Conservation (phyloP, 2,888 invertebrate species). For the Ophion obscuratus region DNA sequence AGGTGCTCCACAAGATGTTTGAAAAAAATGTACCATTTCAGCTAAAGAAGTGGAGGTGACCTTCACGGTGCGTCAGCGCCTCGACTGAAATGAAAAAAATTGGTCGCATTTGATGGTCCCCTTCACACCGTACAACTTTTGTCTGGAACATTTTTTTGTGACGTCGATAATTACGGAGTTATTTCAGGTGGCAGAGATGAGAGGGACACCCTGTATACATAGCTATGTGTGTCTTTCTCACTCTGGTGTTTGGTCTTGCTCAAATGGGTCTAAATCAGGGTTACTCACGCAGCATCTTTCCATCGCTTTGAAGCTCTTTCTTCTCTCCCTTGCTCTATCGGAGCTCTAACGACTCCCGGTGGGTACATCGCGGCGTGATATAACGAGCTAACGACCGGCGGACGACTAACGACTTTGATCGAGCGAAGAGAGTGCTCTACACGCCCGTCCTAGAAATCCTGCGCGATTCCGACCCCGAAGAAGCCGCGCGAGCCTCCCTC, state of each 20-base stretch:
- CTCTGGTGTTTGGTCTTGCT: constrained; percentile 7
- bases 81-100: too few relatives aligned
- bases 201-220: background rate
- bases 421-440: constrained; percentile 62
- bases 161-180: too few relatives aligned
- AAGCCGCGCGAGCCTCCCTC: constrained; percentile 42
- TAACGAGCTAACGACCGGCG: constrained; percentile 68
- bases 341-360: constrained; percentile 63
- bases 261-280: constrained; percentile 44
- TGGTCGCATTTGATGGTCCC: too few relatives aligned
- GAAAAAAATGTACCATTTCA: too few relatives aligned
- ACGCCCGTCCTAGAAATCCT: constrained; percentile 47
- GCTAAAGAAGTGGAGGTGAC: too few relatives aligned
- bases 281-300: constrained; percentile 55
- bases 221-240: constrained; percentile 9
- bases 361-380: constrained; percentile 65
- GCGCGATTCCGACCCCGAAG: constrained; percentile 20
- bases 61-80: too few relatives aligned
- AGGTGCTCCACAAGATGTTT: too few relatives aligned
- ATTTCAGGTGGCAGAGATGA: too few relatives aligned
- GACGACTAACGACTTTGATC: constrained; percentile 69
- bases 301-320: constrained; percentile 41
- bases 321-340: constrained; percentile 56
- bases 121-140: too few relatives aligned
- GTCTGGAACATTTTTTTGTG: too few relatives aligned